phyloP scores from a whole-genome alignment of 2,113 vertebrate genomes.

The Rhinolophus ferrumequinum region DNA sequence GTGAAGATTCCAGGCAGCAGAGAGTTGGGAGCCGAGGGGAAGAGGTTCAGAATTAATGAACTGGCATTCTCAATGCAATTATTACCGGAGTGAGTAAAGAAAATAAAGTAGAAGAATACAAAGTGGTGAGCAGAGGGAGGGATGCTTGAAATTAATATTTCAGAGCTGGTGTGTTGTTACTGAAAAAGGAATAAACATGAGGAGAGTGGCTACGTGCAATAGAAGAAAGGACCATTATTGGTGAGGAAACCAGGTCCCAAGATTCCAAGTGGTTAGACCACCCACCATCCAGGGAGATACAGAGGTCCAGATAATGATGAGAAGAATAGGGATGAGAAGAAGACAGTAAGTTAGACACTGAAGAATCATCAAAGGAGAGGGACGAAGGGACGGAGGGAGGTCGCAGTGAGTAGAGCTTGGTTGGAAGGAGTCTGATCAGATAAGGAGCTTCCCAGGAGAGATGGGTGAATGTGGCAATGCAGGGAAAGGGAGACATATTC shows the following conservation, averaged over 20 bases:
- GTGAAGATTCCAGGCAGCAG: background rate
- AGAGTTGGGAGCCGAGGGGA: background rate
- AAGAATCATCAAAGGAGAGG: background rate
- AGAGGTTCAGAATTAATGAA: background rate
- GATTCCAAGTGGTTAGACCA: background rate
- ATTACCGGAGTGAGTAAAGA: background rate
- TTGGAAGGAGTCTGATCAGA: no score
- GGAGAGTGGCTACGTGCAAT: background rate
- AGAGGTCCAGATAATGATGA: background rate
- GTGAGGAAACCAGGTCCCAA: background rate
- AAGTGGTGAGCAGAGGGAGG: background rate
- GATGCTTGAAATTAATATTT: background rate
- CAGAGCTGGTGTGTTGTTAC: background rate
- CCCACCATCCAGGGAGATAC: background rate
- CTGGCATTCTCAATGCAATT: background rate
- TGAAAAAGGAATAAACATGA: background rate
- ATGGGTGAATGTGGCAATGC: background rate
- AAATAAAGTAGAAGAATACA: background rate
- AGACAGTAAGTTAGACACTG: background rate
- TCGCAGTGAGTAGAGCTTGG: background rate
- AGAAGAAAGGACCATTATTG: background rate
- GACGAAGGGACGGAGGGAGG: no score
- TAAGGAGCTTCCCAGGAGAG: background rate
- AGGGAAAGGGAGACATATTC: background rate
- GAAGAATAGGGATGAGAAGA: background rate